Evolutionary conservation across 2,797 vertebrate species (phyloP).

Genomic region (Dryobates pubescens): DNA sequence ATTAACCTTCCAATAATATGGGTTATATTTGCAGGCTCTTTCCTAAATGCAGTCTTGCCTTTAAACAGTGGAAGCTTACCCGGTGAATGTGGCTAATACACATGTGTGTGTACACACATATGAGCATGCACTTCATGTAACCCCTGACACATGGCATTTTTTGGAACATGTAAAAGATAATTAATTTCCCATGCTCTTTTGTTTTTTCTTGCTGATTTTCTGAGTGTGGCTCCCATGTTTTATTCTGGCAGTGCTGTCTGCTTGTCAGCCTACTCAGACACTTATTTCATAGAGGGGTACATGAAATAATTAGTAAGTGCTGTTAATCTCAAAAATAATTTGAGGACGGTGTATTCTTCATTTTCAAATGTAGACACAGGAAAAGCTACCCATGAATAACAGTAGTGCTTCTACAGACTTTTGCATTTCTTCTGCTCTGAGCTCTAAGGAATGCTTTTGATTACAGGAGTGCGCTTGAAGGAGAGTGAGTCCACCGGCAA

Average conservation of each 20-base stretch:
- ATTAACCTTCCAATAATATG: background rate
- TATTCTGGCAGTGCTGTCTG: background rate
- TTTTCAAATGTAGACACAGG: background rate
- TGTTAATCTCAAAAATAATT: background rate
- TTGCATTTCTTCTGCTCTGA: background rate
- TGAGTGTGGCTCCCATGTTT: background rate
- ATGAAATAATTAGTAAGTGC: background rate
- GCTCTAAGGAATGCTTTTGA: background rate
- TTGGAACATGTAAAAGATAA: background rate
- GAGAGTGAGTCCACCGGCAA: background rate
- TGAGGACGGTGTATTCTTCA: background rate
- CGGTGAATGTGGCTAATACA: background rate
- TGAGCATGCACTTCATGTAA: background rate
- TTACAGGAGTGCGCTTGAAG: background rate
- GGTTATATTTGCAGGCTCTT: background rate
- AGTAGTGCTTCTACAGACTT: background rate
- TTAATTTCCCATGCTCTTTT: background rate
- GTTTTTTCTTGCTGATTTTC: background rate
- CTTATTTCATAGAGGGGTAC: background rate
- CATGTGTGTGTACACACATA: rapidly evolving
- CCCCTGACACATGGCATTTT: background rate
- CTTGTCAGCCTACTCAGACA: background rate
- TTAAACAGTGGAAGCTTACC: background rate
- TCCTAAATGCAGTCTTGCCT: background rate
- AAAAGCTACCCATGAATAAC: background rate